phyloP scores from a whole-genome alignment of 1,140 invertebrate species.

The Eulimnadia texana region DNA sequence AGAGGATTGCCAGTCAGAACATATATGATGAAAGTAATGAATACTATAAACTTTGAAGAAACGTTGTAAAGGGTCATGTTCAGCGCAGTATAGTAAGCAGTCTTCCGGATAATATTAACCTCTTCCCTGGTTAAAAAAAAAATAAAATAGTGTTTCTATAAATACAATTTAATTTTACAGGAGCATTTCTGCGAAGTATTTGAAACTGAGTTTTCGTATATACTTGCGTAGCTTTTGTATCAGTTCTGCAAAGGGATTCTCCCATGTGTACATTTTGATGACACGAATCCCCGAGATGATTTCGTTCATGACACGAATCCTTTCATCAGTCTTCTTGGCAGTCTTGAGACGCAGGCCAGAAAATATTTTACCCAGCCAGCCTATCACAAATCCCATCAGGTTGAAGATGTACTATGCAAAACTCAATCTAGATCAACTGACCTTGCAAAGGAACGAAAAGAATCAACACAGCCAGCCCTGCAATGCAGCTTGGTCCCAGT shows the following conservation, averaged over 20 bases:
- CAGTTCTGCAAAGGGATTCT: constrained; percentile 35
- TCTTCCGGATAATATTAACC: constrained; percentile 28
- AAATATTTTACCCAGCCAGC: constrained; percentile 51
- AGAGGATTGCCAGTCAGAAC: constrained; percentile 28
- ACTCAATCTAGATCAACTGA: too few relatives aligned
- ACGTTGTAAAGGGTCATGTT: constrained; percentile 29
- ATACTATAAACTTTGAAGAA: constrained; percentile 33
- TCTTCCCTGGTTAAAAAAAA: constrained; percentile 27
- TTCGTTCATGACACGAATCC: constrained; percentile 70
- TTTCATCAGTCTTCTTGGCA: constrained; percentile 56
- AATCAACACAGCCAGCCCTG: constrained; percentile 60
- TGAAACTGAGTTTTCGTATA: too few relatives aligned
- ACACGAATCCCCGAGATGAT: too few relatives aligned
- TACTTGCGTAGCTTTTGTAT: constrained; percentile 22
- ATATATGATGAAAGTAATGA: constrained; percentile 32
- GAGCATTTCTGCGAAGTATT: too few relatives aligned
- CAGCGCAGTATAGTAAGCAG: constrained; percentile 30
- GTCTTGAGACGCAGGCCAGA: constrained; percentile 40
- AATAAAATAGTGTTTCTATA: constrained; percentile 22
- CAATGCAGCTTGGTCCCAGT: constrained; percentile 55
- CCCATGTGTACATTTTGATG: too few relatives aligned
- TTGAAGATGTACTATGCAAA: too few relatives aligned
- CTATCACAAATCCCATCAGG: constrained; percentile 30
- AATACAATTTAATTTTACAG: too few relatives aligned
- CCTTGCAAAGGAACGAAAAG: constrained; percentile 71